Conservation (phyloP, 2,113 vertebrate species). For the Micromys minutus region DNA sequence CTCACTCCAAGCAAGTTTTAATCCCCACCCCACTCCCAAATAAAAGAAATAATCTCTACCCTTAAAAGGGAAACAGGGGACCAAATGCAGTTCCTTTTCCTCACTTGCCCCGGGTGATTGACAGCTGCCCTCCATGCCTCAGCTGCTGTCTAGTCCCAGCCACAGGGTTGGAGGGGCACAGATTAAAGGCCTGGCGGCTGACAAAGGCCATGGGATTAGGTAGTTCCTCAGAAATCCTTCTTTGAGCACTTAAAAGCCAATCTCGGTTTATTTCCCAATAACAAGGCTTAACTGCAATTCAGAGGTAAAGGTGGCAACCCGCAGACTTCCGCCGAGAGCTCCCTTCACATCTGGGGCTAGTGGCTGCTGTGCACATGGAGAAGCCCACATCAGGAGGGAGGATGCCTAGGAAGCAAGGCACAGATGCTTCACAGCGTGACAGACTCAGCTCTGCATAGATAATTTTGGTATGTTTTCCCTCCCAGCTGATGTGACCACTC, state of each 20-base stretch:
- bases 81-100: background rate
- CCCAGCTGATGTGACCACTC: background rate
- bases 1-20: background rate
- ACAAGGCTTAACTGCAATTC: background rate
- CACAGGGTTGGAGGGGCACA: background rate
- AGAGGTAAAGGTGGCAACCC: background rate
- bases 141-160: background rate
- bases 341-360: background rate
- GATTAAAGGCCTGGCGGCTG: background rate
- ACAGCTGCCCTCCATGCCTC: rapidly evolving
- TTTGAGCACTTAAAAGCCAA: slow-evolving; percentile 29
- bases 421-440: rapidly evolving
- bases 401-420: background rate
- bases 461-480: no score
- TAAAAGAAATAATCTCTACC: background rate
- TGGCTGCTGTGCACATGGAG: background rate
- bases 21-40: no score
- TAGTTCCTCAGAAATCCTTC: slow-evolving; percentile 28
- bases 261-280: slow-evolving; percentile 26
- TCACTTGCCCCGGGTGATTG: background rate
- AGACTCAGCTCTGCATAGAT: rapidly evolving
- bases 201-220: slow-evolving; percentile 35
- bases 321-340: background rate
- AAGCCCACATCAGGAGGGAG: background rate
- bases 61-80: background rate